These are phyloP conservation scores for Halisarca cf. caerulea DNA, from an alignment of 37 sponge, comb jelly and placozoan genomes.

Conservation along the genomic window DNA sequence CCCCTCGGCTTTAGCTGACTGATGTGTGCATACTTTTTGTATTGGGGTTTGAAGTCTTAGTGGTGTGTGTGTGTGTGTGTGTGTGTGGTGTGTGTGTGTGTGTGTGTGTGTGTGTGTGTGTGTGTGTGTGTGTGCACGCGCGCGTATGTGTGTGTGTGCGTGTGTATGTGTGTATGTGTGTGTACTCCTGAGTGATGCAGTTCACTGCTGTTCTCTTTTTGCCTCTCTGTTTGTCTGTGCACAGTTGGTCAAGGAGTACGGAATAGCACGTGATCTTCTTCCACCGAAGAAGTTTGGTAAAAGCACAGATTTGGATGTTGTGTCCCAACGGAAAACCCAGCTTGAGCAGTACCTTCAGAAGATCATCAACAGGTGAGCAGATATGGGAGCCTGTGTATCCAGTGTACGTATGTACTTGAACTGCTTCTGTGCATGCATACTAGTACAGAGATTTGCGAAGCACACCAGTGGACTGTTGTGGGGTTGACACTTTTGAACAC, in stretches of 20 bases:
- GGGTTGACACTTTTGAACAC: too few relatives aligned
- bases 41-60: too few relatives aligned
- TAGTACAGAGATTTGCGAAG: too few relatives aligned
- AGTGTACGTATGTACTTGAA: too few relatives aligned
- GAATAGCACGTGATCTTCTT: conserved; percentile 61
- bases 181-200: background rate
- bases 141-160: background rate
- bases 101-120: background rate
- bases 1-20: too few relatives aligned
- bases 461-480: too few relatives aligned
- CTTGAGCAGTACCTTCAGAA: conserved; percentile 91
- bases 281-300: conserved; percentile 87
- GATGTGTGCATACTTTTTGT: too few relatives aligned
- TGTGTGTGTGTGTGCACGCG: background rate
- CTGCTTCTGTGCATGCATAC: too few relatives aligned
- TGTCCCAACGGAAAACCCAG: conserved; percentile 64
- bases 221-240: background rate
- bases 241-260: conserved; percentile 73
- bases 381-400: background rate
- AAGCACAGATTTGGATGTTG: conserved; percentile 74
- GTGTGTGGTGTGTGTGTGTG: background rate
- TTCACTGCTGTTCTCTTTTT: background rate
- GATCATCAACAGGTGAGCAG: conserved; percentile 74
- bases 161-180: background rate
- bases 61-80: background rate